Evolutionary conservation across 2,113 vertebrate genomes (phyloP), one percentile per base, ranked within the genome.

Genomic region (Bos javanicus): DNA sequence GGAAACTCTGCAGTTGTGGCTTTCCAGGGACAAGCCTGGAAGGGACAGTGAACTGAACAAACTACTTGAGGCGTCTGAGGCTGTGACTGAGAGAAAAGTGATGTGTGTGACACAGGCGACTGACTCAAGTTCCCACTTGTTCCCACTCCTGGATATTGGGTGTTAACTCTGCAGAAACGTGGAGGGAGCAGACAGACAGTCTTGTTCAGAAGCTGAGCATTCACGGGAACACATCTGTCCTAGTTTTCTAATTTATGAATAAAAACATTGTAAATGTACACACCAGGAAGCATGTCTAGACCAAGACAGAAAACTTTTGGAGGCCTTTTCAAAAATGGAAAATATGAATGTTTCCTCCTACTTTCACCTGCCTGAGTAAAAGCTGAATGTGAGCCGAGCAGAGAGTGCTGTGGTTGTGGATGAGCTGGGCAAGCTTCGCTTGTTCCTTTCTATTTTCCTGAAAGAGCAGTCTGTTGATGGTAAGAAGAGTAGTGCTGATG

Each of bases 311-410:
- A 94, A 93, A 62, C 76, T 85, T 11, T 56, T 56, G 21, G 59
- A 94, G 52, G 30, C 9, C 39, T 91, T 96, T 87, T 74, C 43
- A 28, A 88, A 91, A 87, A 50, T 54, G 85, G 60, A 98, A 97
- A 95, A 14, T 36, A 43, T 62, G 78, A 88, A 57, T 25, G 39
- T 91, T 81, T 56, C 39, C 1, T 89, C 43, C 80, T 30, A 8
- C 9, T 9, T n/a, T 83, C 39, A 33, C 54, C 78, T 26, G 54
- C 46, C 50, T 15, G 67, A 91, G 76, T 96, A 90, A 80, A 84
- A 56, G 25, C 59, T 95, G 48, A 64, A 14, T 86, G 46, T 1
- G 43, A 16, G 87, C 0, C 30, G 25, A 19, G 74, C 5, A 6
- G 26, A 39, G n/a, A 86, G n/a, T 36, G 12, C 21, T 26, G 39